Percentiles rank a stretch among this genome's conserved stretches.
Conservation (phyloP, 1,140 invertebrate species). For the Sitobion miscanthi region DNA sequence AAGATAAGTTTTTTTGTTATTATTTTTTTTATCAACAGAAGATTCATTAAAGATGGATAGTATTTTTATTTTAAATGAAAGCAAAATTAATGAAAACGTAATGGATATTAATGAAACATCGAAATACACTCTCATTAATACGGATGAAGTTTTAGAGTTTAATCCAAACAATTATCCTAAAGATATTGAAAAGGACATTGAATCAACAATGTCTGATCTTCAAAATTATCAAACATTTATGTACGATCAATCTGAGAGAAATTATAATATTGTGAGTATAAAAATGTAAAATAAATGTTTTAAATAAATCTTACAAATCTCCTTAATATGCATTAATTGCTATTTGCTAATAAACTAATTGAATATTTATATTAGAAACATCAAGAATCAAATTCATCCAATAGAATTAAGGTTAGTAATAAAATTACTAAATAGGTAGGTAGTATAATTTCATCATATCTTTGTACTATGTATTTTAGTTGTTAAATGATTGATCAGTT, state of each 20-base stretch:
- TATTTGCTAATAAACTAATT: too few relatives aligned
- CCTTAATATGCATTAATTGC: too few relatives aligned
- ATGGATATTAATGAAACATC: neutral
- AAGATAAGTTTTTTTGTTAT: too few relatives aligned
- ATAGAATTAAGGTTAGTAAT: neutral
- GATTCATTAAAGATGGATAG: slow-evolving; percentile 57
- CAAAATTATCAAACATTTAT: slow-evolving; percentile 11
- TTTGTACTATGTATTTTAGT: too few relatives aligned
- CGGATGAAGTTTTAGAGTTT: neutral
- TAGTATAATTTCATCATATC: neutral
- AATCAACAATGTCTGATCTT: neutral
- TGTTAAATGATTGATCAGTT: too few relatives aligned
- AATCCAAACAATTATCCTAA: neutral
- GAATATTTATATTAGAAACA: neutral
- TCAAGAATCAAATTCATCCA: neutral
- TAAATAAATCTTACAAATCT: neutral
- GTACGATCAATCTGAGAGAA: neutral
- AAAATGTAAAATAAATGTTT: neutral
- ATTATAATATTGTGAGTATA: slow-evolving; percentile 11
- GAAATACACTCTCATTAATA: neutral
- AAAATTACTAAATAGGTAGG: neutral
- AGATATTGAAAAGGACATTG: slow-evolving; percentile 39
- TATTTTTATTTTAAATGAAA: neutral
- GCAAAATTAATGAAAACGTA: neutral
- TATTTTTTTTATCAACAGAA: slow-evolving; percentile 43